Conservation (phyloP, 2,888 invertebrate species). For the Perizoma flavofasciatum region DNA sequence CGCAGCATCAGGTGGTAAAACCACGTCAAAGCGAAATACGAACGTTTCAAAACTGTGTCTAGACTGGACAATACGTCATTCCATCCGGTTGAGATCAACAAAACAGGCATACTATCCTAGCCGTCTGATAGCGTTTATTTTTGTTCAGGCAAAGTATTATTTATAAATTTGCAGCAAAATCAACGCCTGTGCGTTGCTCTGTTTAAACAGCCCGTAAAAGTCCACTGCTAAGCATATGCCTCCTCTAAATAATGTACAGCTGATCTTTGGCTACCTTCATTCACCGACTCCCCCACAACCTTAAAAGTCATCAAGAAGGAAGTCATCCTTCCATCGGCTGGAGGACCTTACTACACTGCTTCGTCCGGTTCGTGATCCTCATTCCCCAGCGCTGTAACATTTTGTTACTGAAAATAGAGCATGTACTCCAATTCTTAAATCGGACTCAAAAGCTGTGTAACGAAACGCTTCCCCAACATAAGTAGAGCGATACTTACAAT, state of each 20-base stretch:
- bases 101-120: not conserved
- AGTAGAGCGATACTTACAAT: not conserved
- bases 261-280: too few species aligned
- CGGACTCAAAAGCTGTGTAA: not conserved
- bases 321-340: too few species aligned
- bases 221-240: too few species aligned
- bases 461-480: not conserved
- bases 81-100: slow-evolving; percentile 4
- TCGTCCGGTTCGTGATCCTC: too few species aligned
- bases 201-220: too few species aligned
- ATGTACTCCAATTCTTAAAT: not conserved
- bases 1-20: slow-evolving; percentile 6
- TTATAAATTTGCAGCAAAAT: not conserved
- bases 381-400: too few species aligned
- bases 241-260: too few species aligned
- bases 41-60: slow-evolving; percentile 10
- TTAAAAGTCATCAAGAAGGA: too few species aligned
- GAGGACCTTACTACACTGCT: too few species aligned
- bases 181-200: too few species aligned
- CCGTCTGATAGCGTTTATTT: not conserved
- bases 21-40: slow-evolving; percentile 6
- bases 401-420: not conserved
- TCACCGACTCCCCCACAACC: too few species aligned
- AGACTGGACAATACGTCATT: slow-evolving; percentile 13
- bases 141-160: not conserved